Percentiles rank a stretch among this genome's conserved stretches.
Conservation (phyloP, 2,797 vertebrate genomes). For the Enteromius afrohamiltoni region DNA sequence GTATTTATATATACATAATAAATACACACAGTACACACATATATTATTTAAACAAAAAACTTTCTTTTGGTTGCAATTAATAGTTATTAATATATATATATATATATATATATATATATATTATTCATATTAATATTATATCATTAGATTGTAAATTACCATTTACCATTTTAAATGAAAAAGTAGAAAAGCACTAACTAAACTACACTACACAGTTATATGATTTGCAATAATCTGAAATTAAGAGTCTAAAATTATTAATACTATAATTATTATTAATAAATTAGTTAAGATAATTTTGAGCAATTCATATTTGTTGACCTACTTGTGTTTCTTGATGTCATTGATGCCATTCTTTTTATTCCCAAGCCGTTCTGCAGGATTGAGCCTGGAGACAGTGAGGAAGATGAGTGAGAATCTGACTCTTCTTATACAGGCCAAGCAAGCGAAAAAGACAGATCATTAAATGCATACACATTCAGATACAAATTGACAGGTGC, state of each 20-base stretch:
- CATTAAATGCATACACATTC: not conserved
- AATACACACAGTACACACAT: too few species aligned
- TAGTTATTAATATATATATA: too few species aligned
- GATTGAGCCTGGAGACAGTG: slow-evolving; percentile 72
- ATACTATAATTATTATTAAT: too few species aligned
- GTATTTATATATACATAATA: too few species aligned
- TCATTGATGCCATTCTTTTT: slow-evolving; percentile 83
- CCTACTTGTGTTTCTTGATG: slow-evolving; percentile 83
- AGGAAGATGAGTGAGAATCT: slow-evolving; percentile 1
- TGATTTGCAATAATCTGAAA: not conserved
- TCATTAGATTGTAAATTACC: too few species aligned
- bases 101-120: too few species aligned
- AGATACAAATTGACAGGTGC: not conserved
- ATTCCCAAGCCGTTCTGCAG: slow-evolving; percentile 81
- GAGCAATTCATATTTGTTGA: not conserved
- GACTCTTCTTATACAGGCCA: slow-evolving; percentile 4
- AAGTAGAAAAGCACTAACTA: too few species aligned
- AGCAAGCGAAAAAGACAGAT: not conserved
- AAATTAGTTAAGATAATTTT: not conserved
- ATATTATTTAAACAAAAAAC: too few species aligned
- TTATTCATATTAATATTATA: too few species aligned
- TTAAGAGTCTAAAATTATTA: not conserved
- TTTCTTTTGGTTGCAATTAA: too few species aligned
- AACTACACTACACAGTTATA: not conserved
- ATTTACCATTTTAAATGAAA: too few species aligned